Evolutionary conservation across 2,113 vertebrate genomes (phyloP), one percentile per base, ranked within the genome.

Genomic region (Leucoraja erinaceus): DNA sequence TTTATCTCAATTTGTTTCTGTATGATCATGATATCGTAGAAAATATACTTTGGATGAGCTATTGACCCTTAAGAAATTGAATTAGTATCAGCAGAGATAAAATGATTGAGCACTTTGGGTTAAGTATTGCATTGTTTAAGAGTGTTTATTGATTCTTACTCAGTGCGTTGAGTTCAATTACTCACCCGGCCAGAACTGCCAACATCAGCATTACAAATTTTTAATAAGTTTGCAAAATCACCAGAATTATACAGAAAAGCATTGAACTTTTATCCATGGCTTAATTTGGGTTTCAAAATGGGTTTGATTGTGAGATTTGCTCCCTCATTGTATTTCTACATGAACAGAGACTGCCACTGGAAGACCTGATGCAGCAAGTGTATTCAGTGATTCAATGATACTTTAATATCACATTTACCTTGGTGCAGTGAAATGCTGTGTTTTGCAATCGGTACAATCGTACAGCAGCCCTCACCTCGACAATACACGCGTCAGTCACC

Each of bases 61-160:
- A 84, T n/a, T 61, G 54, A 28, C 25, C n/a, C 8, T 9, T 9
- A 81, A 54, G 78, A 18, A 66, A 25, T 56, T n/a, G 81, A 77
- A 77, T 77, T 77, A 33, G 75, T 77, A 77, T 33, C 28, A 4
- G 81, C 20, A n/a, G 54, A 61, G 56, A 28, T 59, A n/a, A 84
- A 84, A 61, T 84, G 54, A n/a, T 84, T 59, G 25, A 61, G 54
- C 54, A 56, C 54, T 61, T 84, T 61, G 81, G 81, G 56, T 84
- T 84, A n/a, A 84, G 12, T 84, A 84, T 61, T 84, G 81, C 81
- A 61, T 84, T 54, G n/a, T 84, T 84, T 84, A 84, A 84, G 25
- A 56, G 2, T 59, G 81, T n/a, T 84, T 61, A 28, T 84, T 84
- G 18, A 84, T 84, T 84, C 54, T 12, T n/a, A 18, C 11, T 33